These are phyloP conservation scores for Nemopilema nomurai DNA, from an alignment of 30 jellyfish, hydroid and myxozoan genomes.

Conservation along the genomic window DNA sequence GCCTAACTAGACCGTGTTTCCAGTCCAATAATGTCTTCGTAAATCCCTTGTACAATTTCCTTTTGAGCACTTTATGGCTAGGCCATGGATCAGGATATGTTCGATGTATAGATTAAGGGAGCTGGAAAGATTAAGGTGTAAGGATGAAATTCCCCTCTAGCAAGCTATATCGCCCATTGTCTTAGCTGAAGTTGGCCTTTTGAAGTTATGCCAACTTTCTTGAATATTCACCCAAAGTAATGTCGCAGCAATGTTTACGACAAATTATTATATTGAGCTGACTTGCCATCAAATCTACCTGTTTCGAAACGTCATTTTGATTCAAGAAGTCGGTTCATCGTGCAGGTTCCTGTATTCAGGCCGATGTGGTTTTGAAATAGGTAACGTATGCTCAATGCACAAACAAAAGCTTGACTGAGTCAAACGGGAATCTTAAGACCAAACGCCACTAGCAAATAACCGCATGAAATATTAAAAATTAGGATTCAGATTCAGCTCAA, in stretches of 20 bases:
- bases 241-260: neutral
- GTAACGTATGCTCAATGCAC: neutral
- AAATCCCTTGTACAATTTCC: too few species aligned
- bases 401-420: neutral
- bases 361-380: neutral
- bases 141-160: too few species aligned
- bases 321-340: neutral
- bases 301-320: neutral
- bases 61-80: too few species aligned
- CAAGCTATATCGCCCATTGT: too few species aligned
- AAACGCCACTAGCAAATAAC: conserved; percentile 30
- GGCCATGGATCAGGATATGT: too few species aligned
- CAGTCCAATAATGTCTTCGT: too few species aligned
- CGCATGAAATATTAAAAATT: conserved; percentile 37
- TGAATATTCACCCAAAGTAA: too few species aligned
- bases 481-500: neutral
- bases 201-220: neutral
- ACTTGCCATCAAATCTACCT: neutral
- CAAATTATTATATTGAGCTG: neutral
- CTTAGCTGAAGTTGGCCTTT: too few species aligned
- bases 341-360: neutral
- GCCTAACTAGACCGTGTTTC: too few species aligned
- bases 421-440: conserved; percentile 12
- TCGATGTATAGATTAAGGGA: too few species aligned
- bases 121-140: too few species aligned